These are phyloP conservation scores for Ctenodactylus gundi DNA, from an alignment of 2,113 vertebrate genomes.

Conservation along the genomic window DNA sequence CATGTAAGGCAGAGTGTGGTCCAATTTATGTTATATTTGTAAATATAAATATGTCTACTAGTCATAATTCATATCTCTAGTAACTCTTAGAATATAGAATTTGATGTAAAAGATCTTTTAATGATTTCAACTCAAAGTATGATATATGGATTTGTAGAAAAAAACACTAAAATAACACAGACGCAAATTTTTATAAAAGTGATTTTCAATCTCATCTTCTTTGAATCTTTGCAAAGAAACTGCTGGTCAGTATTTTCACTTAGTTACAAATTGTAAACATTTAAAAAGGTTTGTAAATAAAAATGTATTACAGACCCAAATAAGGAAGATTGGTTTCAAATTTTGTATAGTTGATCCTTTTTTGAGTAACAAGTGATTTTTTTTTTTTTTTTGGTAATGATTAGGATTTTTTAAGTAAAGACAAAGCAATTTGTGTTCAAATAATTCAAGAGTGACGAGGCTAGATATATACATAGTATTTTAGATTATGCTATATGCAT, in stretches of 20 bases:
- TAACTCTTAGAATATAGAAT: background rate
- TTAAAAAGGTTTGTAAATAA: background rate
- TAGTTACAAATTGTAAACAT: background rate
- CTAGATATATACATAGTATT: background rate
- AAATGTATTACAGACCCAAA: background rate
- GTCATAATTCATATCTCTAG: background rate
- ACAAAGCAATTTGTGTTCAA: background rate
- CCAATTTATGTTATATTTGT: background rate
- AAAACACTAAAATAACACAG: background rate
- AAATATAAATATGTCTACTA: background rate
- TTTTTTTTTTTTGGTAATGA: background rate
- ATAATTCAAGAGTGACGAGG: background rate
- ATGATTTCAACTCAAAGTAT: background rate
- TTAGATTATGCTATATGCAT: background rate
- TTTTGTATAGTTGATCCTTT: background rate
- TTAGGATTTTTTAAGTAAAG: background rate
- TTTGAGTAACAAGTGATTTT: background rate
- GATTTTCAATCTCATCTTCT: background rate
- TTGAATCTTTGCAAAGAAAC: background rate
- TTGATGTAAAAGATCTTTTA: background rate
- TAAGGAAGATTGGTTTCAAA: background rate
- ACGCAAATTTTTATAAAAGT: background rate
- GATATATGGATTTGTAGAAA: background rate
- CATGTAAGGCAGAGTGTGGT: background rate
- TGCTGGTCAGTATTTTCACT: background rate